A percentile compares a stretch with the other conserved stretches of the same genome.
phyloP scores from a whole-genome alignment of 1,140 invertebrate species.

The Telenomus remus region DNA sequence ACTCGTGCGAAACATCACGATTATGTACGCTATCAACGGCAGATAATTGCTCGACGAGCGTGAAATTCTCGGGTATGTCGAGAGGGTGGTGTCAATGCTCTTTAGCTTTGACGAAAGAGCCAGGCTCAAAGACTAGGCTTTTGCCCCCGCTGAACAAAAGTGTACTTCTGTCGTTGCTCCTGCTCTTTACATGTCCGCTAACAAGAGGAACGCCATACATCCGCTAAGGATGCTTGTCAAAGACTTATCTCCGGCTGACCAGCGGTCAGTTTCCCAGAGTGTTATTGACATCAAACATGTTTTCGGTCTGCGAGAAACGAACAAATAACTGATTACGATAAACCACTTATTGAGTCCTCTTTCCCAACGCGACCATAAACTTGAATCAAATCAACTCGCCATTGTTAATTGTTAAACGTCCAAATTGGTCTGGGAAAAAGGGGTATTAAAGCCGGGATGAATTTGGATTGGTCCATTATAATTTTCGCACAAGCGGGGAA shows the following conservation, averaged over 20 bases:
- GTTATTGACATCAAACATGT: conserved; percentile 58
- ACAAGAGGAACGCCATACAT: conserved; percentile 33
- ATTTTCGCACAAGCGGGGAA: conserved; percentile 24
- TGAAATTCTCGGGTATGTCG: conserved; percentile 56
- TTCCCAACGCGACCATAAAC: conserved; percentile 24
- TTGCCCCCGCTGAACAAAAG: conserved; percentile 50
- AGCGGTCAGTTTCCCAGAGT: conserved; percentile 53
- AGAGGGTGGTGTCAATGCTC: conserved; percentile 54
- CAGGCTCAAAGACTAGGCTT: conserved; percentile 47
- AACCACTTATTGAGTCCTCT: conserved; percentile 47
- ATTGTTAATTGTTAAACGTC: too few relatives aligned
- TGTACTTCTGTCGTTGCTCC: conserved; percentile 35
- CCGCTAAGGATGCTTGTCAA: conserved; percentile 57
- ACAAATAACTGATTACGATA: conserved; percentile 51
- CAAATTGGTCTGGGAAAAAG: conserved; percentile 41
- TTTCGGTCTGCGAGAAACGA: conserved; percentile 44
- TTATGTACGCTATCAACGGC: conserved; percentile 55
- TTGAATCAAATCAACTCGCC: background rate
- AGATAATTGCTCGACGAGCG: conserved; percentile 60
- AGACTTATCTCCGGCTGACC: conserved; percentile 45
- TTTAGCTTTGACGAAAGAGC: conserved; percentile 57
- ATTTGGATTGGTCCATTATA: conserved; percentile 34
- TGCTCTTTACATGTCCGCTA: conserved; percentile 31
- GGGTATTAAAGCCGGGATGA: conserved; percentile 5
- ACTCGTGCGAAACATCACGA: conserved; percentile 37